These are phyloP conservation scores for Leptoteleia sp. DNA, from an alignment of 1,140 invertebrate species.

Conservation along the genomic window DNA sequence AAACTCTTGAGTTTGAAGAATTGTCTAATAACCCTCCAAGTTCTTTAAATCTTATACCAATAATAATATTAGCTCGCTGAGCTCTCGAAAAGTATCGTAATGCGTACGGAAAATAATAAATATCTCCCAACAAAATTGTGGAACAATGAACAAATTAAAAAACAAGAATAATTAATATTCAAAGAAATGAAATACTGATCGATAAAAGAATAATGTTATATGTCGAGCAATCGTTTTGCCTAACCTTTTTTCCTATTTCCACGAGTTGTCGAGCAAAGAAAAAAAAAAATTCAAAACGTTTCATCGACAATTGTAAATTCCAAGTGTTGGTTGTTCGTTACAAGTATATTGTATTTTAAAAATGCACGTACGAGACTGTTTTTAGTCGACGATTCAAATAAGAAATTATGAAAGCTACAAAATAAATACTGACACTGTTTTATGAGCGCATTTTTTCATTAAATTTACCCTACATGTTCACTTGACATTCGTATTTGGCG, in stretches of 20 bases:
- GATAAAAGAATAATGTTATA: no score
- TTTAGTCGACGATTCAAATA: constrained; percentile 65
- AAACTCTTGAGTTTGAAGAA: no score
- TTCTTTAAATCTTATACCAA: constrained; percentile 15
- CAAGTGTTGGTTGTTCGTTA: constrained; percentile 23
- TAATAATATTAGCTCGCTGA: constrained; percentile 18
- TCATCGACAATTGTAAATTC: constrained; percentile 19
- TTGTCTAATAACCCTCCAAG: constrained; percentile 31
- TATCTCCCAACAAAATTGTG: constrained; percentile 8
- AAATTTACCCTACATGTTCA: not conserved
- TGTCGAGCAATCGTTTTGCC: not conserved
- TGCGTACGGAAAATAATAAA: constrained; percentile 11
- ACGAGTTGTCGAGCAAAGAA: no score
- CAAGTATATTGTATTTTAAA: constrained; percentile 27
- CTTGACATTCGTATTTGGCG: no score
- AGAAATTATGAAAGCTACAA: constrained; percentile 49
- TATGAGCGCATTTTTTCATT: constrained; percentile 7
- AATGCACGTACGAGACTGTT: constrained; percentile 61
- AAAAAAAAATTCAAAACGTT: not conserved
- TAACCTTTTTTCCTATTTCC: constrained; percentile 1
- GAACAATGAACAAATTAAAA: not conserved
- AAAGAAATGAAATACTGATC: not conserved
- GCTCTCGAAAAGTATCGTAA: not conserved
- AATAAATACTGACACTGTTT: constrained; percentile 60
- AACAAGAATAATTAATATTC: not conserved